phyloP scores from a whole-genome alignment of 2,797 vertebrate genomes.

The Sternotherus odoratus region DNA sequence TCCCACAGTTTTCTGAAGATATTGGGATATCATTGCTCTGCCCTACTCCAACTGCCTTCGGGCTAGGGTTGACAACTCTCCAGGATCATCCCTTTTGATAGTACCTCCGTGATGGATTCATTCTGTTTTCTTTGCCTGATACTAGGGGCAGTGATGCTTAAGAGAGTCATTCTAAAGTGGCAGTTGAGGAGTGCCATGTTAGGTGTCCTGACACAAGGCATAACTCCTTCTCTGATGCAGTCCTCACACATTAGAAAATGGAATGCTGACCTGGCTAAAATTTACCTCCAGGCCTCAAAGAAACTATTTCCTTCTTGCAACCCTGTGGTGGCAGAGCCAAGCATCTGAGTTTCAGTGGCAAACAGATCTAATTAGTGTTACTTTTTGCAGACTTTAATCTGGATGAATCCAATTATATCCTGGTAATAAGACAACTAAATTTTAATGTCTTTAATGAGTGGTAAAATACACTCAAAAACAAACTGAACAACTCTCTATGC shows the following conservation, averaged over 20 bases:
- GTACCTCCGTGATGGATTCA: not conserved
- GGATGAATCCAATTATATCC: conserved; percentile 70
- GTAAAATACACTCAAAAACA: conserved; percentile 61
- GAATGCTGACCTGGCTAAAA: not conserved
- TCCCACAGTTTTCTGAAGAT: not conserved
- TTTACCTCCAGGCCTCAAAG: not conserved
- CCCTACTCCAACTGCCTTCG: no score
- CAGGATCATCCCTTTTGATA: no score
- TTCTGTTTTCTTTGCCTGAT: not conserved
- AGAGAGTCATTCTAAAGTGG: no score
- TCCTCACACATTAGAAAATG: not conserved
- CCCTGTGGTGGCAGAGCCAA: not conserved
- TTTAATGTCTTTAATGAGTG: conserved; percentile 68
- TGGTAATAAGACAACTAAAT: conserved; percentile 62
- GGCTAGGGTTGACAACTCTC: no score
- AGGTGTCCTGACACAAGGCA: not conserved
- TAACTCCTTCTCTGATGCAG: not conserved
- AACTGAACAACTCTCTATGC: conserved; percentile 38
- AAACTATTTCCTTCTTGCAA: not conserved
- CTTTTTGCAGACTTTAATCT: conserved; percentile 61
- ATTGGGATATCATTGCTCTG: not conserved
- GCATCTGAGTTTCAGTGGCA: conserved; percentile 2
- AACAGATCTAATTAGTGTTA: conserved; percentile 27
- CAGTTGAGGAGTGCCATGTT: no score
- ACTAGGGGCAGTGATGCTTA: no score